Conservation (phyloP, 2,888 invertebrate species). For the Cephus pulcher region DNA sequence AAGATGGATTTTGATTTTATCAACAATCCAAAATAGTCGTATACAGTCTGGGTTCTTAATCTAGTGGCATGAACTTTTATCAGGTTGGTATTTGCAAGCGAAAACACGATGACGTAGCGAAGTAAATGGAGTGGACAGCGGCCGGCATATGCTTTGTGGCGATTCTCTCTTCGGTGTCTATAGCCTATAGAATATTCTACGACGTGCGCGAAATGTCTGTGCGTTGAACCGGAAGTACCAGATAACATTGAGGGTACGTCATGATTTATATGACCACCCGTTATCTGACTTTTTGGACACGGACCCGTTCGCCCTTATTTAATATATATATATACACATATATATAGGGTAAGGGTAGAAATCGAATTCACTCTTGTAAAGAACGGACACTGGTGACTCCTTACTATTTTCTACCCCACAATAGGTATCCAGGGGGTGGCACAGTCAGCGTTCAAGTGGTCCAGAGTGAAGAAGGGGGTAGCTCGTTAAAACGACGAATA, state of each 20-base stretch:
- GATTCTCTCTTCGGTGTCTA: conserved; percentile 12
- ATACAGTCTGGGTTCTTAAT: background rate
- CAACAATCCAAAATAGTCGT: background rate
- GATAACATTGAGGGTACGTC: conserved; percentile 59
- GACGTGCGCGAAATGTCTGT: conserved; percentile 48
- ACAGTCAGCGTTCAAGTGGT: background rate
- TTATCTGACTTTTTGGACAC: conserved; percentile 46
- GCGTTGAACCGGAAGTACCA: conserved; percentile 60
- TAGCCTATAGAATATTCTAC: conserved; percentile 31
- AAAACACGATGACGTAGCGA: conserved; percentile 49
- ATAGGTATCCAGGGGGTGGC: background rate
- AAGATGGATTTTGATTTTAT: background rate
- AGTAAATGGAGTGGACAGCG: conserved; percentile 67
- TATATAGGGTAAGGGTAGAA: background rate
- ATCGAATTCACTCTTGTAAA: background rate
- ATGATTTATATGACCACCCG: conserved; percentile 37
- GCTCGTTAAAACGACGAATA: conserved; percentile 1
- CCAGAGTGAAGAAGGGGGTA: background rate
- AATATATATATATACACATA: background rate
- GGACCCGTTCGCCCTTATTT: conserved; percentile 13
- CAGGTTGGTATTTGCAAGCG: conserved; percentile 8
- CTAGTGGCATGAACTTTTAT: background rate
- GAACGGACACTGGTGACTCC: background rate
- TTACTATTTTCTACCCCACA: background rate
- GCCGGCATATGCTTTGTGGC: conserved; percentile 63